phyloP scores from a whole-genome alignment of 2,888 invertebrate genomes.

The Caenorhabditis macrosperma region DNA sequence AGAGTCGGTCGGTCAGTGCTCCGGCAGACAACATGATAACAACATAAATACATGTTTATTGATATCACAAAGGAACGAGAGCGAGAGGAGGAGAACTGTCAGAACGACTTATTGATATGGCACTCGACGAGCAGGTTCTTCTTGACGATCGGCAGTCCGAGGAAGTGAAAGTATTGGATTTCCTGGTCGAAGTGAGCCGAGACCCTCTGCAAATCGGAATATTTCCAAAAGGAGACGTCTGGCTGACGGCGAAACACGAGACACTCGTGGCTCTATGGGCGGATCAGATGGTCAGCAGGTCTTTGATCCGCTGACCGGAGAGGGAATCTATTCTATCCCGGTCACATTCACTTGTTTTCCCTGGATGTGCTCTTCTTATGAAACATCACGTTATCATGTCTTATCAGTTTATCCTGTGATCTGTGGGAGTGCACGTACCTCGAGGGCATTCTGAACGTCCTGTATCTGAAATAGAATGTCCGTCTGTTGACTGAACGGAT shows the following conservation, averaged over 20 bases:
- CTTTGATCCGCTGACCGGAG: not conserved
- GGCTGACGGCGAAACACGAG: not conserved
- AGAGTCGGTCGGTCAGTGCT: constrained; percentile 19
- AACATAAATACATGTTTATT: constrained; percentile 19
- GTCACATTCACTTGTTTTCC: too few species aligned
- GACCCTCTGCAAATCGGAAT: constrained; percentile 42
- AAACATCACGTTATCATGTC: not conserved
- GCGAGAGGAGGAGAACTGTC: not conserved
- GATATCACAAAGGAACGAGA: constrained; percentile 10
- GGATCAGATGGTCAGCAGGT: not conserved
- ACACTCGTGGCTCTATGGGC: not conserved
- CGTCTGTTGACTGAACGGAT: constrained; percentile 34
- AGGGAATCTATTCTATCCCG: not conserved
- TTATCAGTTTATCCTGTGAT: not conserved
- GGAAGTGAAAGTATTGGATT: constrained; percentile 51
- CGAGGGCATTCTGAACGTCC: constrained; percentile 29
- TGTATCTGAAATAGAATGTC: constrained; percentile 48
- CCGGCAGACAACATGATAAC: constrained; percentile 14
- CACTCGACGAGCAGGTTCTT: constrained; percentile 54
- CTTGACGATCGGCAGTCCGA: constrained; percentile 44
- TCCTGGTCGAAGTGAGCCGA: constrained; percentile 52
- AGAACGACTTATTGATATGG: constrained; percentile 43
- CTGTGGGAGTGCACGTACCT: constrained; percentile 26
- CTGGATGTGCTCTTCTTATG: not conserved
- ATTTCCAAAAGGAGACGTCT: constrained; percentile 7